Evolutionary conservation across 2,888 invertebrate genomes (phyloP).

Genomic region (Tipula lateralis): DNA sequence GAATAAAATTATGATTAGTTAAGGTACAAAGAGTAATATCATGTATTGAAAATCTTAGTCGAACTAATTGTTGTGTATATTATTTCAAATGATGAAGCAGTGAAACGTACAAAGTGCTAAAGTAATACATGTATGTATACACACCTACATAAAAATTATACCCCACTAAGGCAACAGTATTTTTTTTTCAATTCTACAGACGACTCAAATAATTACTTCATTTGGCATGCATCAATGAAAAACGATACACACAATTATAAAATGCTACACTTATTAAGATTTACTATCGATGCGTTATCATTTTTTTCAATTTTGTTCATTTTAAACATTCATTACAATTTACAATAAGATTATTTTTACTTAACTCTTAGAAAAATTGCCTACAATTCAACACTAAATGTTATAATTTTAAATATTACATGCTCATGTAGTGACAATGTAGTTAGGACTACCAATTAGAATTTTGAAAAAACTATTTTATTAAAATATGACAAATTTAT

Average conservation of each 20-base stretch:
- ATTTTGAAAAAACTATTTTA: no score
- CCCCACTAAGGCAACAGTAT: background rate
- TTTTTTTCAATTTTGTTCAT: background rate
- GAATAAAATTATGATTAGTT: background rate
- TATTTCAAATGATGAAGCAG: background rate
- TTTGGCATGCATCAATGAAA: background rate
- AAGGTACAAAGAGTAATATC: background rate
- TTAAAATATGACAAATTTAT: no score
- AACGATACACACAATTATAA: background rate
- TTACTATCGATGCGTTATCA: no score
- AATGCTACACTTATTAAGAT: background rate
- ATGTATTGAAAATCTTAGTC: background rate
- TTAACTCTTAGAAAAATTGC: no score
- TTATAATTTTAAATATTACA: no score
- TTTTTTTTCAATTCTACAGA: background rate
- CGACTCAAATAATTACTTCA: background rate
- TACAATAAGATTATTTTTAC: background rate
- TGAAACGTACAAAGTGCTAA: background rate
- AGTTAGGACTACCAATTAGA: no score
- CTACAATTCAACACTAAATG: no score
- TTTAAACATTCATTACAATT: background rate
- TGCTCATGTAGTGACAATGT: no score
- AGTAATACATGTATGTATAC: background rate
- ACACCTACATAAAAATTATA: background rate
- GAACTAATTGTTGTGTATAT: background rate